These are phyloP conservation scores for Astreopora myriophthalma DNA, from an alignment of 64 coral and sea anemone species.

Conservation along the genomic window DNA sequence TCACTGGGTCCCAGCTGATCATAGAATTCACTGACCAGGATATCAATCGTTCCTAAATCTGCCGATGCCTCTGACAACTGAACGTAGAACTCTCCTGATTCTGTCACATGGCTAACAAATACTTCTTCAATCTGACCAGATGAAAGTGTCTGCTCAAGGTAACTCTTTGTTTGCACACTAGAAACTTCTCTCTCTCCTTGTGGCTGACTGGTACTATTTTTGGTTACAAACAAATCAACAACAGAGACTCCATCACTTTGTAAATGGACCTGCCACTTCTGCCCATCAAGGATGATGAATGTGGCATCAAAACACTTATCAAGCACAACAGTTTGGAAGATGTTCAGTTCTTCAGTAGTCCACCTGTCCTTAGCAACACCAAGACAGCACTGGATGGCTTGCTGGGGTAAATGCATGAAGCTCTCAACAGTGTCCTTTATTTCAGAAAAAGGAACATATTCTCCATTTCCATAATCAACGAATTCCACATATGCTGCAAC, in stretches of 20 bases:
- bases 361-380: constrained; percentile 19
- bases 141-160: not conserved
- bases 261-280: constrained; percentile 68
- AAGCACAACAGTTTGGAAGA: constrained; percentile 47
- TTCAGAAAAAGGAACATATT: constrained; percentile 20
- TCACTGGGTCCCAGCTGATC: constrained; percentile 21
- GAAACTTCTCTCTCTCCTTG: not conserved
- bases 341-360: constrained; percentile 22
- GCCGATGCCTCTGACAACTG: constrained; percentile 56
- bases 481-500: constrained; percentile 39
- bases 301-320: constrained; percentile 48
- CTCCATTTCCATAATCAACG: constrained; percentile 77
- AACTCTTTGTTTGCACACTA: not conserved
- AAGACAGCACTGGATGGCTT: constrained; percentile 45
- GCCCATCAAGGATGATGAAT: constrained; percentile 16
- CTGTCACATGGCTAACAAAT: constrained; percentile 65
- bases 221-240: constrained; percentile 31
- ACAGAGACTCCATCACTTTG: constrained; percentile 53
- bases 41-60: constrained; percentile 39
- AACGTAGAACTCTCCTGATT: constrained; percentile 53
- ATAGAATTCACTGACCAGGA: constrained; percentile 58
- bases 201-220: not conserved
- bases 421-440: constrained; percentile 39
- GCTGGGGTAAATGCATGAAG: constrained; percentile 40
- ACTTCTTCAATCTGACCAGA: constrained; percentile 59